Evolutionary conservation across 2,888 invertebrate species (phyloP).

Genomic region (Mythimna impura): DNA sequence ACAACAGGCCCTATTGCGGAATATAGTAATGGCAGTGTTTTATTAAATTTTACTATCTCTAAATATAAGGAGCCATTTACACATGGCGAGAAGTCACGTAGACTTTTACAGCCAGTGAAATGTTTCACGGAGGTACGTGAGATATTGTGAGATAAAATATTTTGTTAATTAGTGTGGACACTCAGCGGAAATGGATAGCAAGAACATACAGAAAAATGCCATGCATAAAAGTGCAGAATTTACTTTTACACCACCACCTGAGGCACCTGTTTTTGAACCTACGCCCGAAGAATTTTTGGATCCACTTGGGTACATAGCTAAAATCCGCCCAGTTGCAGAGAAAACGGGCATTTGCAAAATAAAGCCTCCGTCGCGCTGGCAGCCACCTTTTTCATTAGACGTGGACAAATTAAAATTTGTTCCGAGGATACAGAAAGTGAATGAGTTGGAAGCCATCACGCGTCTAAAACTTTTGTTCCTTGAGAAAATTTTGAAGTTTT

Average conservation of each 20-base stretch:
- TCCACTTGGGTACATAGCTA: conserved; percentile 93
- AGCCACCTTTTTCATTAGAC: conserved; percentile 95
- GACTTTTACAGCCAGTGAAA: conserved; percentile 71
- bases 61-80: conserved; percentile 87
- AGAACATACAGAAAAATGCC: conserved; percentile 89
- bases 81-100: conserved; percentile 90
- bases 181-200: conserved; percentile 81
- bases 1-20: conserved; percentile 37
- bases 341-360: conserved; percentile 94
- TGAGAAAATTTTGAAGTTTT: conserved; percentile 93
- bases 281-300: conserved; percentile 93
- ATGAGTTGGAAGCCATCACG: conserved; percentile 92
- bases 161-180: conserved; percentile 43
- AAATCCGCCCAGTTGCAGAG: conserved; percentile 93
- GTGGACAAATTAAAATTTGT: conserved; percentile 91
- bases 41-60: conserved; percentile 63
- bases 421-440: conserved; percentile 89
- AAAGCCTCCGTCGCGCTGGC: conserved; percentile 93
- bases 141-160: conserved; percentile 55
- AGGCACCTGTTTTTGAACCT: conserved; percentile 93
- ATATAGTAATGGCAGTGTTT: conserved; percentile 50
- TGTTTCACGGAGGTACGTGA: conserved; percentile 59
- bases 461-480: conserved; percentile 93
- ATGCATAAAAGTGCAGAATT: conserved; percentile 89
- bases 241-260: conserved; percentile 89